These are phyloP conservation scores for Amphipyra berbera DNA, from an alignment of 2,888 invertebrate genomes.

Conservation along the genomic window DNA sequence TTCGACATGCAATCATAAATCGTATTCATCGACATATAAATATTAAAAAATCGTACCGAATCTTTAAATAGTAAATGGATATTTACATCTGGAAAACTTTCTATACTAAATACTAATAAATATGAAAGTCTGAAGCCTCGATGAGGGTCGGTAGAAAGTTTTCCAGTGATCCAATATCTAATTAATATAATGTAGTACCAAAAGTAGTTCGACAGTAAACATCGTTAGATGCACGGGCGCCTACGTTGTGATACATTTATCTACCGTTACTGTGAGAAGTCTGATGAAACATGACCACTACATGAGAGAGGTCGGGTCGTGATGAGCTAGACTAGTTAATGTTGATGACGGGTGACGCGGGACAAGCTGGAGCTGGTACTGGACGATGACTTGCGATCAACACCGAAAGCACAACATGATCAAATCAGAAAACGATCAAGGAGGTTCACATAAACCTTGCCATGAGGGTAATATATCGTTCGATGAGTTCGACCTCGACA, in stretches of 20 bases:
- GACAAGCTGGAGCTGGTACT: constrained; percentile 81
- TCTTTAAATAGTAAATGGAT: constrained; percentile 68
- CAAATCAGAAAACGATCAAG: constrained; percentile 78
- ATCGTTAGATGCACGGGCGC: constrained; percentile 85
- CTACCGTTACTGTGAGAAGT: constrained; percentile 85
- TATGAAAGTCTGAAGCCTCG: constrained; percentile 72
- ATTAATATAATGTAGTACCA: constrained; percentile 67
- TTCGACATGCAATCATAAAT: constrained; percentile 63
- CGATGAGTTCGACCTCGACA: constrained; percentile 86
- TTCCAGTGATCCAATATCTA: constrained; percentile 74
- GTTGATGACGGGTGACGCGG: constrained; percentile 81
- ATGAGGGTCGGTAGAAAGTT: constrained; percentile 81
- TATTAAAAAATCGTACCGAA: constrained; percentile 74
- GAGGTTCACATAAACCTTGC: constrained; percentile 77
- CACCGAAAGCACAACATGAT: constrained; percentile 88
- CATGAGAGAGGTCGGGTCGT: constrained; percentile 84
- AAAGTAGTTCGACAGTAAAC: constrained; percentile 74
- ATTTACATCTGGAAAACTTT: constrained; percentile 86
- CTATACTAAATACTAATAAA: constrained; percentile 77
- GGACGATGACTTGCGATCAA: constrained; percentile 83
- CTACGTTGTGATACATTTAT: constrained; percentile 90
- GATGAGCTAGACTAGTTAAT: constrained; percentile 76
- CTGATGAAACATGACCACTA: constrained; percentile 84
- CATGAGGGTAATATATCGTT: constrained; percentile 72
- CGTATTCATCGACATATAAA: constrained; percentile 69